A percentile compares a stretch with the other conserved stretches of the same genome.
phyloP scores from a whole-genome alignment of 2,113 vertebrate species.

The Phyllostomus discolor region DNA sequence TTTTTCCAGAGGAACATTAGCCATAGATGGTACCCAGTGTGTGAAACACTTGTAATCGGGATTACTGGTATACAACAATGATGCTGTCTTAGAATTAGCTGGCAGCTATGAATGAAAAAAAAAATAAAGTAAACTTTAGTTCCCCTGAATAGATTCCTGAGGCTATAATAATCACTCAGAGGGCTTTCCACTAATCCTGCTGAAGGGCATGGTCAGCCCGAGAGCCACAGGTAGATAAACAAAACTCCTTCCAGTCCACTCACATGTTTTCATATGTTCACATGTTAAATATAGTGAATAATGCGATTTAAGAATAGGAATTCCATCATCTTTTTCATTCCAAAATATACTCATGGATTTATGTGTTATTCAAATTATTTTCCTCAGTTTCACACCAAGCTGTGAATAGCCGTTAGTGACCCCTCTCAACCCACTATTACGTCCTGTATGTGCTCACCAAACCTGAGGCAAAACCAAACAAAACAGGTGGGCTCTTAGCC shows the following conservation, averaged over 20 bases:
- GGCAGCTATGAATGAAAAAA: background rate
- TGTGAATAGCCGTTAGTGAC: background rate
- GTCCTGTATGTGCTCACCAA: background rate
- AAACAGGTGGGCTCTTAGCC: background rate
- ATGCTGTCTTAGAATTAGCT: background rate
- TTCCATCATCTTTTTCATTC: background rate
- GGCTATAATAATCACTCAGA: background rate
- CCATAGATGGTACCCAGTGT: background rate
- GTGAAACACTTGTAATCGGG: background rate
- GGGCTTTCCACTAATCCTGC: background rate
- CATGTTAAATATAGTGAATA: background rate
- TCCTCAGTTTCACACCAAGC: background rate
- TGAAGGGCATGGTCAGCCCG: background rate
- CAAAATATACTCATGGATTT: background rate
- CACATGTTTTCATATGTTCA: background rate
- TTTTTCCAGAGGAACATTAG: background rate
- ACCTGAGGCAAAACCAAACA: background rate
- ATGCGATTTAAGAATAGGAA: background rate
- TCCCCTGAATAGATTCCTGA: background rate
- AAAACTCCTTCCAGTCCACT: background rate
- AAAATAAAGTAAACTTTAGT: background rate
- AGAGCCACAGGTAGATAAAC: background rate
- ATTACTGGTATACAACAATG: background rate
- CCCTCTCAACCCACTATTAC: background rate
- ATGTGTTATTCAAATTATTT: conserved; percentile 3